Conservation (phyloP, 37 sponge, comb jelly and placozoan species). For the Chondrosia reniformis region DNA sequence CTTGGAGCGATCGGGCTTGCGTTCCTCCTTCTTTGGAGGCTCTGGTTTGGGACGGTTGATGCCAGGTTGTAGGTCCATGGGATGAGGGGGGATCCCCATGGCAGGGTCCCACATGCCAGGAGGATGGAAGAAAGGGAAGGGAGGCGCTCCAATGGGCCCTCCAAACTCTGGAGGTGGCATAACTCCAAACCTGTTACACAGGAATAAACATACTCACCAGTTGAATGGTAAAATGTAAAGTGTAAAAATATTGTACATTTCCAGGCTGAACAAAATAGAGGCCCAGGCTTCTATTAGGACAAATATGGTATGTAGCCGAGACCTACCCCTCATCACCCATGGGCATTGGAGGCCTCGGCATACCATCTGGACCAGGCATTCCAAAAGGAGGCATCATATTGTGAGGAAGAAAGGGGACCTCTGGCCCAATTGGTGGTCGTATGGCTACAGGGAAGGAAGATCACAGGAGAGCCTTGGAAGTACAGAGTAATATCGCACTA, state of each 20-base stretch:
- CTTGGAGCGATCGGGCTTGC: background rate
- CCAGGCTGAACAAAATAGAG: background rate
- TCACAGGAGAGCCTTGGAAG: background rate
- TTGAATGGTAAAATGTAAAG: background rate
- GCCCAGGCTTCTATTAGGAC: too few species aligned
- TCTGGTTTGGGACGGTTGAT: conserved; percentile 21
- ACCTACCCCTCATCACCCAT: too few species aligned
- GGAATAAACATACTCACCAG: background rate
- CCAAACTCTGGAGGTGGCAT: conserved; percentile 33
- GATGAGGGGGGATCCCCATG: conserved; percentile 54
- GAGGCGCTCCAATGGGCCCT: conserved; percentile 9
- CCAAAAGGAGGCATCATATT: background rate
- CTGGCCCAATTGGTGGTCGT: background rate
- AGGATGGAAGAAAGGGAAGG: conserved; percentile 9
- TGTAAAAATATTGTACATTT: background rate
- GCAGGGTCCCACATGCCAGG: conserved; percentile 72
- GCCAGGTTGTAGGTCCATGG: conserved; percentile 26
- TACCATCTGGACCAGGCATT: conserved; percentile 21
- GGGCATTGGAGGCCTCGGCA: conserved; percentile 13
- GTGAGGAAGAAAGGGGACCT: background rate
- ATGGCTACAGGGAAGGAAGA: conserved; percentile 1
- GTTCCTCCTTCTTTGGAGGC: conserved; percentile 13
- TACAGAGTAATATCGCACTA: background rate
- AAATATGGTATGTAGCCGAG: too few species aligned
- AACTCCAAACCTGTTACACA: background rate